These are phyloP conservation scores for Cheilosia urbana DNA, from an alignment of 2,888 invertebrate species.

Conservation along the genomic window DNA sequence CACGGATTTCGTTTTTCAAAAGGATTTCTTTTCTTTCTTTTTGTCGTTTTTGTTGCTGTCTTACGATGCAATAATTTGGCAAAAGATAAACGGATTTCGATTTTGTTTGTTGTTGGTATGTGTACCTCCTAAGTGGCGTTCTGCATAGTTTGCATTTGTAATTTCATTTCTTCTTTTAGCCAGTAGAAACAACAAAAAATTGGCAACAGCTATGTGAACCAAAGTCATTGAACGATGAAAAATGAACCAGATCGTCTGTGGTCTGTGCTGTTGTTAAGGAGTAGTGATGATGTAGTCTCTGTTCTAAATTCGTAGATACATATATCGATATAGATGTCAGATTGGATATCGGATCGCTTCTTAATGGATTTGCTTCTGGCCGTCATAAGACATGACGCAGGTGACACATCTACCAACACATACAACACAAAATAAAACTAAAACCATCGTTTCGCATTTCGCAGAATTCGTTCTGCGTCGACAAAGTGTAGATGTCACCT, in stretches of 20 bases:
- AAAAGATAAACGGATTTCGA: slow-evolving; percentile 63
- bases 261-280: slow-evolving; percentile 20
- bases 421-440: background rate
- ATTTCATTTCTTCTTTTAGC: slow-evolving; percentile 2
- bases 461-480: slow-evolving; percentile 20
- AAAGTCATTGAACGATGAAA: slow-evolving; percentile 64
- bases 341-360: slow-evolving; percentile 28
- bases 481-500: slow-evolving; percentile 21
- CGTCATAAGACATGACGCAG: slow-evolving; percentile 12
- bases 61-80: slow-evolving; percentile 40
- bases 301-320: slow-evolving; percentile 11
- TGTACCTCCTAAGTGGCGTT: background rate
- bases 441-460: background rate
- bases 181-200: slow-evolving; percentile 20
- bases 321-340: slow-evolving; percentile 17
- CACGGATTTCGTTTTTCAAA: slow-evolving; percentile 61
- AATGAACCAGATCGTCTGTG: slow-evolving; percentile 49
- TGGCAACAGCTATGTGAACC: slow-evolving; percentile 38
- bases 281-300: background rate
- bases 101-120: slow-evolving; percentile 30
- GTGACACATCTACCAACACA: slow-evolving; percentile 18
- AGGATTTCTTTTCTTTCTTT: slow-evolving; percentile 39
- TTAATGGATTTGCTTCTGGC: slow-evolving; percentile 28
- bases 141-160: slow-evolving; percentile 11
- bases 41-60: slow-evolving; percentile 1